Evolutionary conservation across 2,888 invertebrate species (phyloP).

Genomic region (Leucozona laternaria): DNA sequence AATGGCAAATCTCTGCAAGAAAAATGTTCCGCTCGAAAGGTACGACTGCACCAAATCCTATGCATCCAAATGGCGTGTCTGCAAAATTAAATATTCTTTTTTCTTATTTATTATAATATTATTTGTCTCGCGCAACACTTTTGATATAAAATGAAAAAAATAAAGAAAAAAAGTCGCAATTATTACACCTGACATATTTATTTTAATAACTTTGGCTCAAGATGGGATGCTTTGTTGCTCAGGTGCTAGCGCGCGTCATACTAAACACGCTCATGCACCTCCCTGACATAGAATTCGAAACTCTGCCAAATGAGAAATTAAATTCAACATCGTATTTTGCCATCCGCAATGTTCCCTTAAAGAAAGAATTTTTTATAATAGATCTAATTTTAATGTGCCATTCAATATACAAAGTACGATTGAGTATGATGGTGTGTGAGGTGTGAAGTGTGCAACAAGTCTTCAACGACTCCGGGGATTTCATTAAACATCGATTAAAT

Average conservation of each 20-base stretch:
- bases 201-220: conserved; percentile 44
- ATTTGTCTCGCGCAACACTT: conserved; percentile 12
- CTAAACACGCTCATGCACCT: not conserved
- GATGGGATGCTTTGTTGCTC: not conserved
- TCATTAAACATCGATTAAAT: conserved; percentile 49
- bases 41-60: conserved; percentile 34
- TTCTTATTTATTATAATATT: conserved; percentile 1
- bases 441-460: not conserved
- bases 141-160: conserved; percentile 8
- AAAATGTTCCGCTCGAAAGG: conserved; percentile 58
- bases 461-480: conserved; percentile 13
- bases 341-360: conserved; percentile 39
- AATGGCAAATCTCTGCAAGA: conserved; percentile 31
- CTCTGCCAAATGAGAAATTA: conserved; percentile 54
- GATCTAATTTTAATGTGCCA: conserved; percentile 39
- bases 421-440: not conserved
- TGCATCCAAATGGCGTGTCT: conserved; percentile 57
- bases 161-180: conserved; percentile 14
- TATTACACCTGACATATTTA: conserved; percentile 68
- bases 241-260: conserved; percentile 47
- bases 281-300: conserved; percentile 39
- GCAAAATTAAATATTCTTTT: conserved; percentile 45
- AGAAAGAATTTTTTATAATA: conserved; percentile 17
- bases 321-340: conserved; percentile 50
- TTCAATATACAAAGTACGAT: conserved; percentile 18